Conservation (phyloP, 1,140 invertebrate species). For the Papilio polyxenes region DNA sequence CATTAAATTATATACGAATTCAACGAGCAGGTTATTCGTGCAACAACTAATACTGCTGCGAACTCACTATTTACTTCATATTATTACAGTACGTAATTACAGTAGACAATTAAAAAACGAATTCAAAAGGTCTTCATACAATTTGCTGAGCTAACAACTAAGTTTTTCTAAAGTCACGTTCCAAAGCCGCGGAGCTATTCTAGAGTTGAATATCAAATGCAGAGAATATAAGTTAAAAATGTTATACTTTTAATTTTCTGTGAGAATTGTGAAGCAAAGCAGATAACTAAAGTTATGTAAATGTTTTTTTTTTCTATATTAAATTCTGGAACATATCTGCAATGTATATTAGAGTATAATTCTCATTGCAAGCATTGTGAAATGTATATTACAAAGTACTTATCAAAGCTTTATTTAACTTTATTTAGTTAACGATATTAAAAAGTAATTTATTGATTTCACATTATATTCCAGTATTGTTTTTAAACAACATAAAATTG, state of each 20-base stretch:
- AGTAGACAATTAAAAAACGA: neutral
- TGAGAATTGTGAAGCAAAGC: neutral
- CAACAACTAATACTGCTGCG: too few relatives aligned
- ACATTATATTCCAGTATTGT: neutral
- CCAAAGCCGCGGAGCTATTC: neutral
- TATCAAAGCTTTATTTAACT: too few relatives aligned
- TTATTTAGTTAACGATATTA: too few relatives aligned
- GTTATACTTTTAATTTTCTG: slow-evolving; percentile 9
- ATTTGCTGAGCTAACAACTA: slow-evolving; percentile 3
- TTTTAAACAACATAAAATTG: neutral
- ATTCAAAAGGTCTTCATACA: neutral
- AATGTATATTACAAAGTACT: too few relatives aligned
- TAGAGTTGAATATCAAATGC: slow-evolving; percentile 1
- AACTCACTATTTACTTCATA: neutral
- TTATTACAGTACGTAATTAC: neutral
- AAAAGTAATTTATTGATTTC: too few relatives aligned
- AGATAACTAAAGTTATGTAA: neutral
- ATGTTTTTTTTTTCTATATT: neutral
- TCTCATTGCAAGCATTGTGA: too few relatives aligned
- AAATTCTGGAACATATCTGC: too few relatives aligned
- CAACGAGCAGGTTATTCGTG: too few relatives aligned
- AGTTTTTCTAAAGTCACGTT: slow-evolving; percentile 23
- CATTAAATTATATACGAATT: too few relatives aligned
- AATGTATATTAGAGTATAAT: too few relatives aligned
- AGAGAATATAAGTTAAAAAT: neutral